These are phyloP conservation scores for Coleophora deauratella DNA, from an alignment of 2,888 invertebrate species.

Conservation along the genomic window DNA sequence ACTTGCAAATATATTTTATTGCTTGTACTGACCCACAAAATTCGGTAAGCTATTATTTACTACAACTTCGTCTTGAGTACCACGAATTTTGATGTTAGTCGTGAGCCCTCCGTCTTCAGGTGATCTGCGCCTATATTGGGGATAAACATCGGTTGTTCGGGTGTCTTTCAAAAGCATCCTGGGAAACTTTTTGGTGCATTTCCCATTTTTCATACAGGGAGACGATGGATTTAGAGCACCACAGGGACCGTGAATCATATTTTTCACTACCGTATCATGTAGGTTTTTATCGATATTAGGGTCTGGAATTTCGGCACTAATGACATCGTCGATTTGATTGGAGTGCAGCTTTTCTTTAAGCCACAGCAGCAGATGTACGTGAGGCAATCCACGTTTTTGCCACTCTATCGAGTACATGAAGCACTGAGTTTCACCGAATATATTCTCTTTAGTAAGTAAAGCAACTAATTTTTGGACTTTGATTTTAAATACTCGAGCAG, in stretches of 20 bases:
- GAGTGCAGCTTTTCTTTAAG: constrained; percentile 24
- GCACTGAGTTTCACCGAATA: constrained; percentile 15
- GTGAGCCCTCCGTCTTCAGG: neutral
- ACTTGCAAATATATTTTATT: constrained; percentile 17
- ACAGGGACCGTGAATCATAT: constrained; percentile 3
- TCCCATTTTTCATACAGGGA: constrained; percentile 9
- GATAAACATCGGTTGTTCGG: constrained; percentile 14
- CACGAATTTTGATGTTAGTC: neutral
- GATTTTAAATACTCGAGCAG: constrained; percentile 16
- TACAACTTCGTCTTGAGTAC: constrained; percentile 10
- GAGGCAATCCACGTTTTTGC: constrained; percentile 13
- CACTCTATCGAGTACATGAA: constrained; percentile 15
- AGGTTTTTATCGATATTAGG: constrained; percentile 8
- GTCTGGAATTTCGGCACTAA: constrained; percentile 27
- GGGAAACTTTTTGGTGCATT: neutral
- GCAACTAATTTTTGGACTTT: constrained; percentile 18
- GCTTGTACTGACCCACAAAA: constrained; percentile 12
- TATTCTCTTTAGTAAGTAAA: constrained; percentile 14
- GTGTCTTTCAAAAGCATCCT: neutral
- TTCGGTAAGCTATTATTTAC: constrained; percentile 22
- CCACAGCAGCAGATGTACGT: constrained; percentile 23
- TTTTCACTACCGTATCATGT: neutral
- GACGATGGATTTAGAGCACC: constrained; percentile 3
- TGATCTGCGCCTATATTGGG: constrained; percentile 1
- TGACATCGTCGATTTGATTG: constrained; percentile 29